A percentile compares a stretch with the other conserved stretches of the same genome.
phyloP scores from a whole-genome alignment of 2,888 invertebrate genomes.

The Polymixis flavicincta region DNA sequence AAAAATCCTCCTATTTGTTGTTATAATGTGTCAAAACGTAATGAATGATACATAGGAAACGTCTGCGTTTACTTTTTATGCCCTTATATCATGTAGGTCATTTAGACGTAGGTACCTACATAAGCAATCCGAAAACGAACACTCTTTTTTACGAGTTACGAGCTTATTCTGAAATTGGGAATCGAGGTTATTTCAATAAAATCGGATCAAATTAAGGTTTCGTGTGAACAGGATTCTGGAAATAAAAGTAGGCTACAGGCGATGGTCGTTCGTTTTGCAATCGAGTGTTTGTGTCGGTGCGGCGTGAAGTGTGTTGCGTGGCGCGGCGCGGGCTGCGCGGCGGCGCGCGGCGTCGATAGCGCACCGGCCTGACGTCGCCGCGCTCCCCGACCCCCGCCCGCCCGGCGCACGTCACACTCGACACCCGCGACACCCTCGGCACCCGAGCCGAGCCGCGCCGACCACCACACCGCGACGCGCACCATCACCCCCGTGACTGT shows the following conservation, averaged over 20 bases:
- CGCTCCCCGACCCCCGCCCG: slow-evolving; percentile 68
- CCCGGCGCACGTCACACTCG: slow-evolving; percentile 79
- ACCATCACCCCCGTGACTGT: slow-evolving; percentile 74
- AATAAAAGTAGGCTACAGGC: slow-evolving; percentile 77
- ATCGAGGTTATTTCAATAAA: slow-evolving; percentile 73
- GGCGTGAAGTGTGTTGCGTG: slow-evolving; percentile 79
- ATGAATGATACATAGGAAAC: slow-evolving; percentile 37
- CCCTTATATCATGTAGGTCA: slow-evolving; percentile 66
- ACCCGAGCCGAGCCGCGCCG: slow-evolving; percentile 68
- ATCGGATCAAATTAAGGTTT: slow-evolving; percentile 75
- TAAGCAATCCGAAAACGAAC: slow-evolving; percentile 62
- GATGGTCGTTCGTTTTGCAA: slow-evolving; percentile 78
- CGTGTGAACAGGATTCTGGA: slow-evolving; percentile 76
- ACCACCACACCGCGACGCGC: slow-evolving; percentile 73
- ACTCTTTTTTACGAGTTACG: slow-evolving; percentile 65
- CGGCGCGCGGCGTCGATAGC: slow-evolving; percentile 75
- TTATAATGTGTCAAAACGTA: slow-evolving; percentile 36
- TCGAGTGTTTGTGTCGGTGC: slow-evolving; percentile 82
- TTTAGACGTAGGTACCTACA: slow-evolving; percentile 62
- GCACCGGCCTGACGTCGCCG: slow-evolving; percentile 75
- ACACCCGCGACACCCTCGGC: slow-evolving; percentile 73
- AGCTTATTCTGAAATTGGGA: slow-evolving; percentile 67
- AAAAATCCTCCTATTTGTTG: not conserved
- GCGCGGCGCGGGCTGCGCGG: slow-evolving; percentile 75
- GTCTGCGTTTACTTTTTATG: slow-evolving; percentile 60